phyloP scores from a whole-genome alignment of 2,113 vertebrate species.

The Labeo rohita region DNA sequence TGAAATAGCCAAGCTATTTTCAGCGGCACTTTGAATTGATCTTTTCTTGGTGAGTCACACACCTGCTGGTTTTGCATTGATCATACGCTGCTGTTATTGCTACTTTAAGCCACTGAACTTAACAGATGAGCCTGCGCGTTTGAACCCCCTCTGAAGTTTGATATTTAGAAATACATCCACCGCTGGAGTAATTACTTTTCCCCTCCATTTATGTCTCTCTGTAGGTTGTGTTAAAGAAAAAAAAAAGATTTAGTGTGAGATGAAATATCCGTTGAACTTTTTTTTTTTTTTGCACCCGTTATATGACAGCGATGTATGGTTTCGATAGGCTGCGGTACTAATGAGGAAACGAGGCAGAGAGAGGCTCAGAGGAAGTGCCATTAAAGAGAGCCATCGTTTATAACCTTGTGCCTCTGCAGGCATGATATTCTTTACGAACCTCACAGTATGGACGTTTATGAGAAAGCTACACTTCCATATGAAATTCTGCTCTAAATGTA shows the following conservation, averaged over 20 bases:
- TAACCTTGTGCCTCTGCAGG: conserved; percentile 1
- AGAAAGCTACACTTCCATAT: not conserved
- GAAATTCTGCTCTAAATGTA: conserved; percentile 8
- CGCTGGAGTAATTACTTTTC: conserved; percentile 18
- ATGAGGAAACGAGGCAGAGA: conserved; percentile 7
- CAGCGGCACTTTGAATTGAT: conserved; percentile 37
- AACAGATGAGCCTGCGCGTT: conserved; percentile 1
- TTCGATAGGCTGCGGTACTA: conserved; percentile 6
- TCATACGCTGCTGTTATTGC: conserved; percentile 24
- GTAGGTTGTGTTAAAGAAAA: conserved; percentile 5
- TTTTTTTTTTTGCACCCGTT: not conserved
- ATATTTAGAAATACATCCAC: conserved; percentile 27
- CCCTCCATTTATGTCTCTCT: conserved; percentile 23
- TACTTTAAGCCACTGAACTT: conserved; percentile 25
- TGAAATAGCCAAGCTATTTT: conserved; percentile 42
- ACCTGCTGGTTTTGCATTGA: conserved; percentile 34
- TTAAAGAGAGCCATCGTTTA: conserved; percentile 17
- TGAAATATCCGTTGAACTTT: not conserved
- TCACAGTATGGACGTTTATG: not conserved
- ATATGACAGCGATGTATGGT: conserved; percentile 36
- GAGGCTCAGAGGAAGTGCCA: not conserved
- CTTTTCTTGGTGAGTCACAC: conserved; percentile 35
- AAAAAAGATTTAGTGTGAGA: conserved; percentile 14
- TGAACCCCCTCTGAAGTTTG: conserved; percentile 26
- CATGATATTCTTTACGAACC: conserved; percentile 9